Evolutionary conservation across 2,113 vertebrate species (phyloP).

Genomic region (Gambusia holbrooki): DNA sequence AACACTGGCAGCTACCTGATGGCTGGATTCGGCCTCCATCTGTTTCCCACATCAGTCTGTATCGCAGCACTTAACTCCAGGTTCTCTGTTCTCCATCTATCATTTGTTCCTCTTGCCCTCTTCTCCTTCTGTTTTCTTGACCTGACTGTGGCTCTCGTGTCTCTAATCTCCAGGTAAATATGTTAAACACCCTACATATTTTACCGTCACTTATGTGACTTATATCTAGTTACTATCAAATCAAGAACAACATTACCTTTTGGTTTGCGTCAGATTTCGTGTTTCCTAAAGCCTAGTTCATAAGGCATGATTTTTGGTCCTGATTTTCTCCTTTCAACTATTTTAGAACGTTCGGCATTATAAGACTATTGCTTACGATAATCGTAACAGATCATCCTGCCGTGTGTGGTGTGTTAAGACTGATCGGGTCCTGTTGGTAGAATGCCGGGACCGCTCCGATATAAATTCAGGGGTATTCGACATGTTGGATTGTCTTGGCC

Average conservation of each 20-base stretch:
- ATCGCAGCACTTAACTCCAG: conserved; percentile 37
- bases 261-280: neutral
- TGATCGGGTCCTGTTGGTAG: too few relatives aligned
- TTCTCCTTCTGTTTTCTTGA: conserved; percentile 26
- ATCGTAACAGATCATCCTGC: too few relatives aligned
- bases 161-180: conserved; percentile 39
- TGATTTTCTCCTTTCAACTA: too few relatives aligned
- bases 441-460: too few relatives aligned
- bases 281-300: too few relatives aligned
- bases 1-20: conserved; percentile 80
- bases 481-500: too few relatives aligned
- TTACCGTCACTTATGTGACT: conserved; percentile 6
- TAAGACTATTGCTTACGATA: too few relatives aligned
- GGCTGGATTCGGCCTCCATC: conserved; percentile 71
- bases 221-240: conserved; percentile 14
- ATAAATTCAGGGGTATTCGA: too few relatives aligned
- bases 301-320: too few relatives aligned
- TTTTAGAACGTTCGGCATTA: too few relatives aligned
- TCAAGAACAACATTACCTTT: conserved; percentile 16
- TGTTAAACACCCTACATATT: conserved; percentile 10
- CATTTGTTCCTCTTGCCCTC: conserved; percentile 8
- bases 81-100: conserved; percentile 51
- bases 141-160: conserved; percentile 21
- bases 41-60: conserved; percentile 68
- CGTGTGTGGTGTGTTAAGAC: too few relatives aligned